These are phyloP conservation scores for Pseudomyrmex flavicornis DNA, from an alignment of 1,140 invertebrate species.

Conservation along the genomic window DNA sequence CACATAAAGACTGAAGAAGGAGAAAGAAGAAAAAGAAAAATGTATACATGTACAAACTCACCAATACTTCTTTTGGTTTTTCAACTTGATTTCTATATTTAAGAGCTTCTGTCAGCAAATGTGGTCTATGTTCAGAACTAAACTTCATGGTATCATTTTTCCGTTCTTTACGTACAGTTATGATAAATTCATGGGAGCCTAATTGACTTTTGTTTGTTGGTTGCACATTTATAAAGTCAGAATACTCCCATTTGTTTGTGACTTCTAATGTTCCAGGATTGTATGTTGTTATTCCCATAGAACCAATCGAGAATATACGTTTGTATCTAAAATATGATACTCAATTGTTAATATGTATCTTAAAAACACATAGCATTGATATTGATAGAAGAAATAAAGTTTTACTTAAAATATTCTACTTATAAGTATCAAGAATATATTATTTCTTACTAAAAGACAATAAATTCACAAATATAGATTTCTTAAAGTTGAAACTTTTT, in stretches of 20 bases:
- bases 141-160: conserved; percentile 98
- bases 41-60: conserved; percentile 82
- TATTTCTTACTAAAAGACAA: no score
- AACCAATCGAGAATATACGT: conserved; percentile 98
- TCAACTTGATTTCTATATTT: conserved; percentile 92
- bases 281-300: conserved; percentile 98
- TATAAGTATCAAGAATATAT: background rate
- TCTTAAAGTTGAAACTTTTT: no score
- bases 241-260: conserved; percentile 98
- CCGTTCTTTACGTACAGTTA: conserved; percentile 95
- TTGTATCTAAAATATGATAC: conserved; percentile 91
- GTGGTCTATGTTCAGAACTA: conserved; percentile 97
- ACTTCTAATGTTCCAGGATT: conserved; percentile 96
- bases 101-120: conserved; percentile 96
- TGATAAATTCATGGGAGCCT: conserved; percentile 91
- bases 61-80: conserved; percentile 91
- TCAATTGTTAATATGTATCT: background rate
- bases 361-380: background rate
- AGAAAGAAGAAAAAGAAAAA: background rate
- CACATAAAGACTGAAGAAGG: background rate
- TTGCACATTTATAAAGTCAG: conserved; percentile 92
- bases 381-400: background rate
- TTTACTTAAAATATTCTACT: no score
- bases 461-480: no score
- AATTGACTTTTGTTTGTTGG: conserved; percentile 87